phyloP scores from a whole-genome alignment of 2,113 vertebrate genomes.

The Monarcha castaneiventris region DNA sequence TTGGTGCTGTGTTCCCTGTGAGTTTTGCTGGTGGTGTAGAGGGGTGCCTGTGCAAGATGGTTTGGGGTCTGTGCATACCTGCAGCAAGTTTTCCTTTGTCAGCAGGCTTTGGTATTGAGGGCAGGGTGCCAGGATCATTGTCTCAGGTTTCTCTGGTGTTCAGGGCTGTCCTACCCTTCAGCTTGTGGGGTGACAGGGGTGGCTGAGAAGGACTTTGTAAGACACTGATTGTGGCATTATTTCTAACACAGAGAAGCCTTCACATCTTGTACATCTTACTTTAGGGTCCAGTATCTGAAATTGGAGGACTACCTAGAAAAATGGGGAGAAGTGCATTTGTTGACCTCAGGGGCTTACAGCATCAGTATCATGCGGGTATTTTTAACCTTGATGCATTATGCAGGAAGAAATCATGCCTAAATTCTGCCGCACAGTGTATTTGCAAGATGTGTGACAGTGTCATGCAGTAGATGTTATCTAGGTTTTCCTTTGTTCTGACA shows the following conservation, averaged over 20 bases:
- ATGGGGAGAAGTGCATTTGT: not conserved
- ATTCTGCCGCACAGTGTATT: not conserved
- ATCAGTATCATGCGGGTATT: not conserved
- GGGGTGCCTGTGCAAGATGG: accelerated
- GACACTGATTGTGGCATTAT: not conserved
- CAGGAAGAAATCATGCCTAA: not conserved
- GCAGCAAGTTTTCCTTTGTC: not conserved
- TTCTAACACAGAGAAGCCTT: not conserved
- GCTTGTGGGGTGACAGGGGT: not conserved
- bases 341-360: not conserved
- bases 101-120: not conserved
- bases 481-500: not conserved
- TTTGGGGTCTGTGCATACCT: not conserved
- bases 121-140: not conserved
- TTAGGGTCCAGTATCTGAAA: not conserved
- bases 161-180: not conserved
- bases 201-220: not conserved
- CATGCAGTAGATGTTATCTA: not conserved
- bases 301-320: not conserved
- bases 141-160: not conserved
- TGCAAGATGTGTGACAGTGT: not conserved
- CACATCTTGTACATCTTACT: not conserved
- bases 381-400: not conserved
- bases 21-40: not conserved
- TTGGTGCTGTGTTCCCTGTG: not conserved